Base-by-base conservation (phyloP, 2,888 invertebrate species). In the Drosophila greeni region DNA sequence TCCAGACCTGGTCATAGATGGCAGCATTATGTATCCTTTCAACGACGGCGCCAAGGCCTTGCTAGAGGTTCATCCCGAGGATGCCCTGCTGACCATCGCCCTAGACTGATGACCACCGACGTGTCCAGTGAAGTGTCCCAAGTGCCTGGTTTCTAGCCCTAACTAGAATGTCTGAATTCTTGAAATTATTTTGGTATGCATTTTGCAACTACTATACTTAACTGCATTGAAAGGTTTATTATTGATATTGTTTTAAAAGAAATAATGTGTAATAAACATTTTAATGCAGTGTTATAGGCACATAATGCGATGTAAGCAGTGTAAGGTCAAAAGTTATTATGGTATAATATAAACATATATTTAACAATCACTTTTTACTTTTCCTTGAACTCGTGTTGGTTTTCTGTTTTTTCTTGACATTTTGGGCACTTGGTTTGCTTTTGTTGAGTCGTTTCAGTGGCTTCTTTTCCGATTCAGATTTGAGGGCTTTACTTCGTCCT, bases 21-120 rank as follows among this genome's bases (percentile, higher is more conserved):
- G 99, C 26, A 96, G 97, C 70, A 93, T 97, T 16, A 95, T 96
- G 0, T 96, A 96, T 86, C 93, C 94, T 0, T 99, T 99, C 89
- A 98, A 98, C 89, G 96, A 97, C 86, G 99, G 99, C 2, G 94
- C 97, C 0, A 92, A 94, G 72, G 98, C 95, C 0, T 87, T 93
- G 9, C 89, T 99, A 14, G 95, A 97, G 89, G 93, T 95, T 29
- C 91, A 93, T 73, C 95, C 95, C 0, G 94, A 96, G 86, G 98
- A 99, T 88, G 93, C 96, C 0, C 90, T 99, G 0, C 91, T 95
- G 87, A 97, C 97, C 3, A 93, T 96, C 66, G 81, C 84, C 31
- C 69, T 89, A 81, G 87, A 89, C 80, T 89, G 81, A 87, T 49
- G 40, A 43, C 23, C n/a, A 23, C 8, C 24, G 6, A 6, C 24